Percentiles rank a stretch among this genome's conserved stretches.
phyloP scores from a whole-genome alignment of 2,888 invertebrate genomes.

The Archips crataeganus region DNA sequence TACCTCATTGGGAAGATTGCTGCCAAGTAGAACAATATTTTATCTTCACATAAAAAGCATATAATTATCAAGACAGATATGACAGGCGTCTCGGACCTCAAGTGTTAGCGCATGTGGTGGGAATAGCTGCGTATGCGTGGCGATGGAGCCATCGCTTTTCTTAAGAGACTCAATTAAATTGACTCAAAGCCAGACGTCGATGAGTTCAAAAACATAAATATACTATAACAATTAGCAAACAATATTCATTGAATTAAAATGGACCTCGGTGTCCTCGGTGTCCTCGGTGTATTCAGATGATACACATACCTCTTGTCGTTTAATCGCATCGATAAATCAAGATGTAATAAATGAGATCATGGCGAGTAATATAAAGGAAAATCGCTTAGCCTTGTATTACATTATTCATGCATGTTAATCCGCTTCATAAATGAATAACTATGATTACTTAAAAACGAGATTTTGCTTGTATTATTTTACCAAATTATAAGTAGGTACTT shows the following conservation, averaged over 20 bases:
- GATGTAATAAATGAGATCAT: constrained; percentile 29
- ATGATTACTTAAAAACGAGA: constrained; percentile 27
- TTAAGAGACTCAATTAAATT: background rate
- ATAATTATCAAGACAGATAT: too few relatives aligned
- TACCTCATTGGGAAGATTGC: too few relatives aligned
- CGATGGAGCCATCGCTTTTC: too few relatives aligned
- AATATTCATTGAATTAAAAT: background rate
- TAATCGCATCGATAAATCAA: constrained; percentile 34
- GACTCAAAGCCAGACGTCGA: background rate
- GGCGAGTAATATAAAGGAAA: constrained; percentile 48
- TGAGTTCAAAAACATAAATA: background rate
- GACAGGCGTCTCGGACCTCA: too few relatives aligned
- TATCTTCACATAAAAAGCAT: too few relatives aligned
- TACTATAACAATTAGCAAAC: background rate
- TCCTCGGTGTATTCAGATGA: constrained; percentile 27
- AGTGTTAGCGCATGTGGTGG: too few relatives aligned
- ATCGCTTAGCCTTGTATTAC: constrained; percentile 70
- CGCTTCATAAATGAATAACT: constrained; percentile 28
- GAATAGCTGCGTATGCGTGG: too few relatives aligned
- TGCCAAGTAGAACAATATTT: too few relatives aligned
- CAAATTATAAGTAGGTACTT: too few relatives aligned
- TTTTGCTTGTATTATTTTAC: constrained; percentile 30
- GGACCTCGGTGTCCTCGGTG: background rate
- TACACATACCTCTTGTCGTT: constrained; percentile 28
- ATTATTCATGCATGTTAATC: constrained; percentile 58